A percentile compares a stretch with the other conserved stretches of the same genome.
phyloP scores from a whole-genome alignment of 2,888 invertebrate species.

The Agrotis segetum region DNA sequence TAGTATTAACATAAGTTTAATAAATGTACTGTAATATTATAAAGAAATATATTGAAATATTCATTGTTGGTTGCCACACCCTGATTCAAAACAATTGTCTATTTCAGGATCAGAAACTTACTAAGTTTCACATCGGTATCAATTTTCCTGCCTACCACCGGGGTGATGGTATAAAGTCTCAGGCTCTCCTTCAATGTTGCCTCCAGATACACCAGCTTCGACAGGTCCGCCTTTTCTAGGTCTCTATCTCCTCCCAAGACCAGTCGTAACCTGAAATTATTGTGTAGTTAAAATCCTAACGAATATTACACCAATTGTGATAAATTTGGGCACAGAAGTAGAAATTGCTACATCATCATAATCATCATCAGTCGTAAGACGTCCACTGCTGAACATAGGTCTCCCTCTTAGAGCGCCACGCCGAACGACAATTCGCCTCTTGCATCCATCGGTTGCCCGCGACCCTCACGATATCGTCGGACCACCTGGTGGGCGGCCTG shows the following conservation, averaged over 20 bases:
- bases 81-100: neutral
- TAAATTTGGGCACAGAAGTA: neutral
- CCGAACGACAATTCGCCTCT: too few species aligned
- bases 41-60: too few species aligned
- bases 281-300: neutral
- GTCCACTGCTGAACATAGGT: too few species aligned
- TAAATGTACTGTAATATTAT: too few species aligned
- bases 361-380: too few species aligned
- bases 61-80: too few species aligned
- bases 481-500: too few species aligned
- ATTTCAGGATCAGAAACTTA: conserved; percentile 62
- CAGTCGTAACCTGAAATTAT: conserved; percentile 68
- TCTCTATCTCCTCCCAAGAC: conserved; percentile 77
- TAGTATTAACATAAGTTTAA: too few species aligned
- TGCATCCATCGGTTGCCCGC: too few species aligned
- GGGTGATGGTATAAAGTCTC: conserved; percentile 77
- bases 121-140: conserved; percentile 79
- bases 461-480: too few species aligned
- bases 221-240: conserved; percentile 77
- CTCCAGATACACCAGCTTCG: conserved; percentile 77
- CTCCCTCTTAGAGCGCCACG: too few species aligned
- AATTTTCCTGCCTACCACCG: conserved; percentile 73
- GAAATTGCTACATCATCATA: too few species aligned
- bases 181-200: conserved; percentile 82
- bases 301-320: neutral